Conservation (phyloP, 2,888 invertebrate genomes). For the Nymphalis c-album region DNA sequence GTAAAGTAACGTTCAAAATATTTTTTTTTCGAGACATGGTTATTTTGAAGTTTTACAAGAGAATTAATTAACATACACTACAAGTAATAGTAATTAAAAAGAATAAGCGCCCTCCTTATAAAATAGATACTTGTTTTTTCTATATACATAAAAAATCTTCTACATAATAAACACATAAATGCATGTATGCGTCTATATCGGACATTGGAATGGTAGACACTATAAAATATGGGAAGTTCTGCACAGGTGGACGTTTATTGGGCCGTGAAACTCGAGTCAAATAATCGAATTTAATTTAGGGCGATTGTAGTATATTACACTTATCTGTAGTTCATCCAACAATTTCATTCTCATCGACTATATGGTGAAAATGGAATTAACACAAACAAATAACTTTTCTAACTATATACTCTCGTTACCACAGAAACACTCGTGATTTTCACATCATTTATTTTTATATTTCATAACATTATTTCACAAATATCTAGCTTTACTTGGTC, state of each 20-base stretch:
- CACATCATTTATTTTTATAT: not conserved
- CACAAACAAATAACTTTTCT: not conserved
- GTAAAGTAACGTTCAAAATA: not conserved
- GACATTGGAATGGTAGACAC: slow-evolving; percentile 44
- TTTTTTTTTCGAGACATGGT: too few species aligned
- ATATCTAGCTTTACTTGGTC: not conserved
- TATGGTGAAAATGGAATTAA: not conserved
- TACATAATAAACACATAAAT: slow-evolving; percentile 8
- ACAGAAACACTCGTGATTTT: not conserved
- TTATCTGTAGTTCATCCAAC: not conserved
- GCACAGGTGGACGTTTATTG: slow-evolving; percentile 36
- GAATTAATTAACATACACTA: not conserved
- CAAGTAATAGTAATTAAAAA: too few species aligned
- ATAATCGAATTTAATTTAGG: slow-evolving; percentile 15
- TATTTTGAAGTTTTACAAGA: not conserved
- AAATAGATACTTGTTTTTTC: too few species aligned
- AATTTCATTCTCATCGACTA: not conserved
- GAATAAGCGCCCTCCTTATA: too few species aligned
- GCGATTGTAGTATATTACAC: slow-evolving; percentile 1
- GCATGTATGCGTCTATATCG: slow-evolving; percentile 3
- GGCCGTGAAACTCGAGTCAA: slow-evolving; percentile 18
- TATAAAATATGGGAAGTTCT: slow-evolving; percentile 53
- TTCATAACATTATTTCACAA: not conserved
- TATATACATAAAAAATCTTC: not conserved
- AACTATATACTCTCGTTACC: too few species aligned